Base-by-base conservation (phyloP, 2,113 vertebrate genomes). In the Etia nguti region DNA sequence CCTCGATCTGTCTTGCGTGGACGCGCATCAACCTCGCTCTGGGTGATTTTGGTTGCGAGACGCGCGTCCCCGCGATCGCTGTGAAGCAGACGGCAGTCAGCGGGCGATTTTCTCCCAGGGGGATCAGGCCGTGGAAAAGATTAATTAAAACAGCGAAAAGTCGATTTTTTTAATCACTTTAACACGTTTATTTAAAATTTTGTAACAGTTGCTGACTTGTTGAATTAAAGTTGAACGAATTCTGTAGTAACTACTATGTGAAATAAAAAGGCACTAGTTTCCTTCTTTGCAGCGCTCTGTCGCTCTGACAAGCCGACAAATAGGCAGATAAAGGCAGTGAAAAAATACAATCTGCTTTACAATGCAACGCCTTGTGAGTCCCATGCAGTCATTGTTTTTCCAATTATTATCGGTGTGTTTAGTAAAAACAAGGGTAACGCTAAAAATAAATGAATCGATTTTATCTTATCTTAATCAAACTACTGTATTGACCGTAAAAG, bases 21-120 rank as follows among this genome's bases (percentile, higher is more conserved):
- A 83, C 91, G 91, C 89, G 94, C 87, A 2, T 9, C 43, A 26
- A 20, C 34, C 83, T 88, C 88, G 91, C 68, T 89, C 90, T 55
- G 11, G 79, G 4, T 56, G 29, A 41, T 59, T 70, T 79, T 11
- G 90, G 86, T 93, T 24, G 60, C 95, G 94, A 94, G 95, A 89
- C 68, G 92, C 93, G 90, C 91, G 92, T 70, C 22, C 62, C 80
- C 31, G 57, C 11, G 57, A 60, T 60, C 16, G 38, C 34, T 4
- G 79, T 20, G 18, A 70, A 43, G 85, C 62, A 22, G 43, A 85
- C 36, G 10, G 24, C 46, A 31, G 15, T 12, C 16, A 83, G 68
- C 43, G 79, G 65, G 54, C n/a, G 80, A 59, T 83, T 86, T 73
- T 75, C 43, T 75, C 70, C 43, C 43, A 77, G 46, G 5, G 10